phyloP scores from a whole-genome alignment of 2,888 invertebrate species.

The Noctua janthina region DNA sequence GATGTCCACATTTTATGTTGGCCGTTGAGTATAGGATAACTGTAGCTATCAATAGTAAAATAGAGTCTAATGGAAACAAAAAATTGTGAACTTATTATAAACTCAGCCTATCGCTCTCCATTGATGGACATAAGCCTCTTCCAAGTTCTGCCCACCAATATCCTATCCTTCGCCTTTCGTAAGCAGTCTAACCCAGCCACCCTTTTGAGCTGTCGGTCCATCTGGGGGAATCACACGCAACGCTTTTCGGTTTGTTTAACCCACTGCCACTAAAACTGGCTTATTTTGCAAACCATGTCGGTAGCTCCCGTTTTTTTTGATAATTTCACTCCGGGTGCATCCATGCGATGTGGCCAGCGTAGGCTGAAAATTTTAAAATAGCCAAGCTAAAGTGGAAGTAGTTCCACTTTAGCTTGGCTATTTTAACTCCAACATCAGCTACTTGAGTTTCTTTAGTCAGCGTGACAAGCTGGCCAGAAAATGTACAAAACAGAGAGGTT shows the following conservation, averaged over 20 bases:
- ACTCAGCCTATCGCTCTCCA: too few species aligned
- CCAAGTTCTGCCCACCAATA: neutral
- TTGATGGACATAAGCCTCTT: neutral
- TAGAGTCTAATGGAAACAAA: neutral
- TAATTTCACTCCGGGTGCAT: neutral
- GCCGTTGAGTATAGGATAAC: neutral
- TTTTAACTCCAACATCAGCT: too few species aligned
- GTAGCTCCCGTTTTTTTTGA: neutral
- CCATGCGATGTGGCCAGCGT: too few species aligned
- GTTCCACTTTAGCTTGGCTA: too few species aligned
- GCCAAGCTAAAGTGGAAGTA: too few species aligned
- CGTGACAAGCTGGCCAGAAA: too few species aligned
- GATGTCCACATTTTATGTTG: neutral
- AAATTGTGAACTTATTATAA: neutral
- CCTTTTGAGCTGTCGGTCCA: neutral
- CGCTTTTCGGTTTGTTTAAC: neutral
- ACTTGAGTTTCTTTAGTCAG: too few species aligned
- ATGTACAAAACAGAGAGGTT: too few species aligned
- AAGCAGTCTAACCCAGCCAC: neutral
- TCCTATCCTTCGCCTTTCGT: neutral
- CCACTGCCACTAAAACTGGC: neutral
- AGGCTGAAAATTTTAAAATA: too few species aligned
- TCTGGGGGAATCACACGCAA: neutral
- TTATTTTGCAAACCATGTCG: neutral
- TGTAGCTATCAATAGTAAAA: neutral